phyloP scores from a whole-genome alignment of 2,888 invertebrate species.

The Petrolisthes manimaculis region DNA sequence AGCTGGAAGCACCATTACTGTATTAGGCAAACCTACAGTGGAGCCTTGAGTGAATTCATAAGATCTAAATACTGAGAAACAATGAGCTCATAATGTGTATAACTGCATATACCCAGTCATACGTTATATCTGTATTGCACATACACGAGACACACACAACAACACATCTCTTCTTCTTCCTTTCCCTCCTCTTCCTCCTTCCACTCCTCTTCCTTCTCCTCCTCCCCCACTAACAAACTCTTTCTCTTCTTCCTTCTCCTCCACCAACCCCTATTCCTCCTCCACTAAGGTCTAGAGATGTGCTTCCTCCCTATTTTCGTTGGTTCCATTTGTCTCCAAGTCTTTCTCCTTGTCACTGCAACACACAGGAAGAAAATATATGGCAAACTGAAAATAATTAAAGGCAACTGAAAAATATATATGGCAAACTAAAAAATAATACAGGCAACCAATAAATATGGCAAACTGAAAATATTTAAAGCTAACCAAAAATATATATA shows the following conservation, averaged over 20 bases:
- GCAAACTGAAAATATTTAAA: background rate
- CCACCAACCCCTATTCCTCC: background rate
- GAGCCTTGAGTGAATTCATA: no score
- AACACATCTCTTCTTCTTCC: no score
- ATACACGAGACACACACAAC: no score
- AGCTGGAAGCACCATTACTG: no score
- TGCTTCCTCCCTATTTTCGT: slow-evolving; percentile 27
- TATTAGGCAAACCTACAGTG: no score
- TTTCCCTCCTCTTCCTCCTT: background rate
- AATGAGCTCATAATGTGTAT: no score
- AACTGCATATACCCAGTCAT: no score
- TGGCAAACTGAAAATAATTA: background rate
- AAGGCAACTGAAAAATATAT: background rate
- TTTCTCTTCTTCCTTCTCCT: background rate
- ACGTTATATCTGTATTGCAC: no score
- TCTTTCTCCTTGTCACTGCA: slow-evolving; percentile 21
- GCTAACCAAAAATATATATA: no score
- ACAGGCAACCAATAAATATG: background rate
- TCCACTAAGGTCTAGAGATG: slow-evolving; percentile 17
- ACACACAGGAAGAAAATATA: slow-evolving; percentile 1
- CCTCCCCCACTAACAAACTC: background rate
- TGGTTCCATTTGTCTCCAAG: background rate
- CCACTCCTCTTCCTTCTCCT: background rate
- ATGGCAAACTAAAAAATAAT: background rate
- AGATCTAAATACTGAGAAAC: no score